These are phyloP conservation scores for Chaenogobius annularis DNA, from an alignment of 2,113 vertebrate genomes.

Conservation along the genomic window DNA sequence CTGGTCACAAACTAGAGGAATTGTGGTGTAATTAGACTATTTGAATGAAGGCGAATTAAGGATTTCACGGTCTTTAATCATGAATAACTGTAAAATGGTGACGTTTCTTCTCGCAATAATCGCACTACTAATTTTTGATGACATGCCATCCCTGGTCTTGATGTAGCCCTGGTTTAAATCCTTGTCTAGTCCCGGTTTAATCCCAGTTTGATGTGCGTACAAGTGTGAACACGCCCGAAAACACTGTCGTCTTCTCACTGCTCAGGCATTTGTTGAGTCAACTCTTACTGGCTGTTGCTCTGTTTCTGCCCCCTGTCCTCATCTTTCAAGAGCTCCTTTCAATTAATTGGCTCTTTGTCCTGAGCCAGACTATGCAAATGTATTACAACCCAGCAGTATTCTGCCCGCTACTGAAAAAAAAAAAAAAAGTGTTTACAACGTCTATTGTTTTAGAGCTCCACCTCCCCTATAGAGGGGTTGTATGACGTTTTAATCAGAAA, in stretches of 20 bases:
- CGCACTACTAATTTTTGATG: too few species aligned
- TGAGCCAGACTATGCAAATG: constrained; percentile 97
- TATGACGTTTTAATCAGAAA: constrained; percentile 99
- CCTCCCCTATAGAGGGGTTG: constrained; percentile 84
- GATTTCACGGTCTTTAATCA: too few species aligned
- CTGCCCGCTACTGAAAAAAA: constrained; percentile 83
- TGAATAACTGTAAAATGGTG: too few species aligned
- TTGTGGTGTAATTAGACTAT: too few species aligned
- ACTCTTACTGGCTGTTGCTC: constrained; percentile 88
- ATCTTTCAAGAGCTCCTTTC: constrained; percentile 84
- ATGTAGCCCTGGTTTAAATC: too few species aligned
- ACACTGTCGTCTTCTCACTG: constrained; percentile 27
- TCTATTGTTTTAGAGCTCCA: constrained; percentile 88
- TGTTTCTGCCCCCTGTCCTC: constrained; percentile 85
- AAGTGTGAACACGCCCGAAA: constrained; percentile 19
- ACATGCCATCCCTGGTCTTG: too few species aligned
- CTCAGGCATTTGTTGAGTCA: constrained; percentile 84
- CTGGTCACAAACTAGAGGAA: too few species aligned
- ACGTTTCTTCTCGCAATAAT: too few species aligned
- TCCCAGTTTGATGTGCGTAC: background rate
- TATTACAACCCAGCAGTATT: constrained; percentile 93
- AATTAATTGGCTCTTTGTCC: constrained; percentile 99
- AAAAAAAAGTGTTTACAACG: constrained; percentile 86
- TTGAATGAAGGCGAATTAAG: too few species aligned
- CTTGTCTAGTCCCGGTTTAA: background rate